These are phyloP conservation scores for Diplazon laetatorius DNA, from an alignment of 2,888 invertebrate species.

Conservation along the genomic window DNA sequence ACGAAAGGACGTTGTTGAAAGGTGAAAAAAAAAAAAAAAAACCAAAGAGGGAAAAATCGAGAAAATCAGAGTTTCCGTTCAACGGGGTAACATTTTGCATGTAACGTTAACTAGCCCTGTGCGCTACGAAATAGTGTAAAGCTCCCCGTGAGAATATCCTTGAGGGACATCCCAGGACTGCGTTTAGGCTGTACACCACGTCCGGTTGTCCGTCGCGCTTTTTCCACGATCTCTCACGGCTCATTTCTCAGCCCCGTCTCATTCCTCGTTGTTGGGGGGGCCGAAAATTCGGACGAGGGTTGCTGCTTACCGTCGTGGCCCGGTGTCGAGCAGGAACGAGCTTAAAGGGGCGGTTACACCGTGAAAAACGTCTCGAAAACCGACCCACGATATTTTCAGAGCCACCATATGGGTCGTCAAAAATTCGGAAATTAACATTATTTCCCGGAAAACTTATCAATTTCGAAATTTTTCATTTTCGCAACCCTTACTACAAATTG, in stretches of 20 bases:
- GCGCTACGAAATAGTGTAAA: conserved; percentile 74
- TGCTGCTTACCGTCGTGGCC: no score
- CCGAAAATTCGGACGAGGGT: conserved; percentile 24
- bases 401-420: no score
- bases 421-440: no score
- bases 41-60: conserved; percentile 32
- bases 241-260: no score
- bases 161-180: conserved; percentile 57
- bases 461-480: no score
- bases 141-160: conserved; percentile 64
- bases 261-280: conserved; percentile 39
- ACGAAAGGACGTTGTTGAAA: conserved; percentile 33
- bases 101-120: conserved; percentile 76
- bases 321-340: no score
- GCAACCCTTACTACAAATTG: no score
- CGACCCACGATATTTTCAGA: no score
- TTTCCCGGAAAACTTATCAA: no score
- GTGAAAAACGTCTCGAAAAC: no score
- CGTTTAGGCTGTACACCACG: conserved; percentile 34
- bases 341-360: no score
- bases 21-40: conserved; percentile 13
- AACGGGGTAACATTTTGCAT: conserved; percentile 75
- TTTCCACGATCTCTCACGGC: neutral
- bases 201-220: neutral
- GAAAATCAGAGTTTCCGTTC: conserved; percentile 62